Evolutionary conservation across 2,113 vertebrate species (phyloP).

Genomic region (Onychorhynchus coronatus): DNA sequence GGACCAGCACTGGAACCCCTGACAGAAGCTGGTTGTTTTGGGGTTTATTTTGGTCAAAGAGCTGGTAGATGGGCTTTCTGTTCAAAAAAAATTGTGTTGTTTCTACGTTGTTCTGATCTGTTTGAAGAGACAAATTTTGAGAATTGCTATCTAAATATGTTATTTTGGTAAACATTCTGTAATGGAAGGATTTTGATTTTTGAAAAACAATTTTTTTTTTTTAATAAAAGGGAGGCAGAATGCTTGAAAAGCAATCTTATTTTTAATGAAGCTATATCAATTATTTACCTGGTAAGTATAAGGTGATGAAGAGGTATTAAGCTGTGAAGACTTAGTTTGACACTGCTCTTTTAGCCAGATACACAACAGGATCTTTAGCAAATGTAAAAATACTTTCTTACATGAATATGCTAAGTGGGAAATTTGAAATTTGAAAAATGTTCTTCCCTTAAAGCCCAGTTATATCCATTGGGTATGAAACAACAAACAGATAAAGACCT

Average conservation of each 20-base stretch:
- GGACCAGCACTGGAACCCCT: neutral
- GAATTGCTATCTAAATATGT: neutral
- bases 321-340: neutral
- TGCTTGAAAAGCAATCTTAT: neutral
- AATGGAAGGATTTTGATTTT: neutral
- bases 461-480: neutral
- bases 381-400: neutral
- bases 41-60: neutral
- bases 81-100: neutral
- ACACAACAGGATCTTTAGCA: neutral
- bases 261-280: neutral
- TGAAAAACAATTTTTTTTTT: neutral
- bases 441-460: neutral
- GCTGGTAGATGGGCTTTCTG: neutral
- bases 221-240: neutral
- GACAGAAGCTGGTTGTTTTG: neutral
- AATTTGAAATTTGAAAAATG: neutral
- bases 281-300: neutral
- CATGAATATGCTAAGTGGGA: neutral
- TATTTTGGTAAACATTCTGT: neutral
- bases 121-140: neutral
- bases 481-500: neutral
- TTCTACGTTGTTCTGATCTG: neutral
- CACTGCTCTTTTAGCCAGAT: neutral
- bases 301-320: neutral